A percentile compares a stretch with the other conserved stretches of the same genome.
Evolutionary conservation across 37 sponge, comb jelly and placozoan species (phyloP).

Genomic region (Theonella swinhoei): DNA sequence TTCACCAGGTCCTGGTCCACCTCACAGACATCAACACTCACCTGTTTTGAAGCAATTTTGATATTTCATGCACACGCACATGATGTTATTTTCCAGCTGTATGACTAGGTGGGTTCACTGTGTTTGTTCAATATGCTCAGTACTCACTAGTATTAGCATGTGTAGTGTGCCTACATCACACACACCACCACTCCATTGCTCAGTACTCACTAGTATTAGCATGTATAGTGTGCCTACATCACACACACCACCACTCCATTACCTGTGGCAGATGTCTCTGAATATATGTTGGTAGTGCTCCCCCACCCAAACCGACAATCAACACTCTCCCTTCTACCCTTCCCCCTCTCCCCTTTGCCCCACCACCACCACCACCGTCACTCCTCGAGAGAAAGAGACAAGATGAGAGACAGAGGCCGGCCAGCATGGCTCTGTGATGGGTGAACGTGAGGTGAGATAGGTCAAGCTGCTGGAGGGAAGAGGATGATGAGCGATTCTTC

Average conservation of each 20-base stretch:
- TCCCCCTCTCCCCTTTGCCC: background rate
- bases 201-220: background rate
- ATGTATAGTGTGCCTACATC: no score
- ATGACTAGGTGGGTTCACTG: no score
- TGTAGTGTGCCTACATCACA: no score
- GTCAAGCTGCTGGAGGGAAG: constrained; percentile 10
- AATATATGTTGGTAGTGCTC: constrained; percentile 69
- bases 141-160: no score
- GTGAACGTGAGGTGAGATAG: constrained; percentile 33
- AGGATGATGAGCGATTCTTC: background rate
- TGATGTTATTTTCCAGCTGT: no score
- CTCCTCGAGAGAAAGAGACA: background rate
- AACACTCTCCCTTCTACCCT: constrained; percentile 23
- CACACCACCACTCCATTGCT: background rate
- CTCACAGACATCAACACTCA: constrained; percentile 72
- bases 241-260: no score
- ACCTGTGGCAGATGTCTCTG: constrained; percentile 39
- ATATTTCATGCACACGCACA: no score
- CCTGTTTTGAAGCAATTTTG: constrained; percentile 30
- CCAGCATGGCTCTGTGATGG: constrained; percentile 31
- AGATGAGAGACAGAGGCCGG: constrained; percentile 11
- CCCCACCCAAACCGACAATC: constrained; percentile 88
- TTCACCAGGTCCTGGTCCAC: constrained; percentile 67
- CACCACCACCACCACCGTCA: background rate
- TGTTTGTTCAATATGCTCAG: no score